These are phyloP conservation scores for Romanogobio albipinnatus DNA, from an alignment of 2,113 vertebrate genomes.

Conservation along the genomic window DNA sequence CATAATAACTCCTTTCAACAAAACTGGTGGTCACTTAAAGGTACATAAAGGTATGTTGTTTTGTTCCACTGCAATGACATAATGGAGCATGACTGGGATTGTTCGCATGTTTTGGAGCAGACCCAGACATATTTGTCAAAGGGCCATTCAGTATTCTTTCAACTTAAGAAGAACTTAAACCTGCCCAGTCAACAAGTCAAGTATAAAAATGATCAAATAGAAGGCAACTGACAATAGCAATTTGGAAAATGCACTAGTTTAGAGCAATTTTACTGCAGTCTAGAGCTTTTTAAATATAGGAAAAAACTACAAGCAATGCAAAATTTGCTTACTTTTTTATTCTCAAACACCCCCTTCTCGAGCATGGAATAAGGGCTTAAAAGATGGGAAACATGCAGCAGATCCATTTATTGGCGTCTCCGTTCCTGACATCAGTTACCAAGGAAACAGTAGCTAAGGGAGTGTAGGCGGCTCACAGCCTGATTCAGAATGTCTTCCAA, in stretches of 20 bases:
- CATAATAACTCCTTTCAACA: background rate
- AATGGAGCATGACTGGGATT: background rate
- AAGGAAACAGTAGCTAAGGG: conserved; percentile 74
- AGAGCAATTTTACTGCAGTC: background rate
- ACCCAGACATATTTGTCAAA: background rate
- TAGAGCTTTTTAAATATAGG: background rate
- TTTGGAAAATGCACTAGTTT: background rate
- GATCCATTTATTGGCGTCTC: conserved; percentile 64
- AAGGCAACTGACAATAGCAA: background rate
- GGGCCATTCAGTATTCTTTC: background rate
- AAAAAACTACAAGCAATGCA: conserved; percentile 16
- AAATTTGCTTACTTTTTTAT: conserved; percentile 29
- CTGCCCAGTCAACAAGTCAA: background rate
- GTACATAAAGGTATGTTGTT: background rate
- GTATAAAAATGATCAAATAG: background rate
- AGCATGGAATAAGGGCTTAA: conserved; percentile 55
- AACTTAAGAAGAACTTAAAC: background rate
- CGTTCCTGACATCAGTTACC: conserved; percentile 71
- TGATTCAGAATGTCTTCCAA: conserved; percentile 57
- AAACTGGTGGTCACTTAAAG: background rate
- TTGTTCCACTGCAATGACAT: background rate
- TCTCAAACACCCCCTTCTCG: conserved; percentile 29
- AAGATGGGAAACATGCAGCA: conserved; percentile 63
- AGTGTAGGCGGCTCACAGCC: conserved; percentile 63
- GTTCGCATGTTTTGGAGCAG: conserved; percentile 6